Evolutionary conservation across 2,113 vertebrate genomes (phyloP).

Genomic region (Cavia aperea): DNA sequence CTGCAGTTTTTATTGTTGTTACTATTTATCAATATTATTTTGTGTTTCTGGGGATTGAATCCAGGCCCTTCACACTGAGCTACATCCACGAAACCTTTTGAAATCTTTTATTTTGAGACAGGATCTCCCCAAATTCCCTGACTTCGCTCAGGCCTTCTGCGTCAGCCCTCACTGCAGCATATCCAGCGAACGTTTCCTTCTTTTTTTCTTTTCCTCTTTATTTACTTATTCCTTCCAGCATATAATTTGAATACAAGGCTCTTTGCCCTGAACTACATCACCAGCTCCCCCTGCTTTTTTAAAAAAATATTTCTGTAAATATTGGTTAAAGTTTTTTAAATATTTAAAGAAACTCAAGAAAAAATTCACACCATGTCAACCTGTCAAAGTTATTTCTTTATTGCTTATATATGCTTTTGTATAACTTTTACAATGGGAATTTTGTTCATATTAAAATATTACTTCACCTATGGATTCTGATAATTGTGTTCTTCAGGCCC

Average conservation of each 20-base stretch:
- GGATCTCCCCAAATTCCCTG: background rate
- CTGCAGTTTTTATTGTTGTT: background rate
- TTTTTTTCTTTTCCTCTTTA: background rate
- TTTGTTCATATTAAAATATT: conserved; percentile 3
- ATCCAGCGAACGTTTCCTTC: background rate
- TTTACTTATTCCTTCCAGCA: background rate
- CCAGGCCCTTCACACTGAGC: background rate
- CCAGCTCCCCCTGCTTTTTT: background rate
- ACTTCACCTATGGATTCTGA: background rate
- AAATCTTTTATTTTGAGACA: background rate
- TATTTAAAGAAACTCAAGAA: background rate
- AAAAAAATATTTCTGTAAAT: background rate
- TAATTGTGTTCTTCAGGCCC: conserved; percentile 70
- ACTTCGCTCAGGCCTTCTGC: background rate
- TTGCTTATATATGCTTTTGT: background rate
- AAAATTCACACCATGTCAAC: background rate
- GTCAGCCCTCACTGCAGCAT: background rate
- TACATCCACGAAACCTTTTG: background rate
- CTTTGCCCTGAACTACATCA: background rate
- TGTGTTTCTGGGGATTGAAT: background rate
- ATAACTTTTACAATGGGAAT: background rate
- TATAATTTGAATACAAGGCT: background rate
- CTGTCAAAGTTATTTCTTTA: conserved; percentile 27
- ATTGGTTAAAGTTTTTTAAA: conserved; percentile 21
- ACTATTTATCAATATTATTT: background rate